These are phyloP conservation scores for Electrona antarctica DNA, from an alignment of 2,113 vertebrate species.

Conservation along the genomic window DNA sequence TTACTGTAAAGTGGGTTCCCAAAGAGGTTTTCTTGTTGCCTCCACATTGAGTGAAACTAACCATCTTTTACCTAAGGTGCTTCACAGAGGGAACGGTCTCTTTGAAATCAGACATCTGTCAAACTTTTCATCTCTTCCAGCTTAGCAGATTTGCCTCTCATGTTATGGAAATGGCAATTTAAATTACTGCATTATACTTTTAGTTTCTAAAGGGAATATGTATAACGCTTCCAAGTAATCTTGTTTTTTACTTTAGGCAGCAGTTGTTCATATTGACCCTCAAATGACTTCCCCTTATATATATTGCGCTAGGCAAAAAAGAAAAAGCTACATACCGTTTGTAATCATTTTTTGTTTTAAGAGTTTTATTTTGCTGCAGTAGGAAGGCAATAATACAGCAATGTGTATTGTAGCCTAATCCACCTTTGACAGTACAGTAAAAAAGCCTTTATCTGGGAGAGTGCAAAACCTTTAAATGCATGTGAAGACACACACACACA, in stretches of 20 bases:
- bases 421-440: conserved; percentile 35
- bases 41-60: not conserved
- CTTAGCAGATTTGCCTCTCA: not conserved
- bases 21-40: conserved; percentile 3
- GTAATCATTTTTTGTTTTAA: conserved; percentile 31
- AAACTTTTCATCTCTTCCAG: not conserved
- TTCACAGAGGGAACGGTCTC: not conserved
- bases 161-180: not conserved
- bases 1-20: conserved; percentile 17
- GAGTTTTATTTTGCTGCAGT: conserved; percentile 18
- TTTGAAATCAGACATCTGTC: not conserved
- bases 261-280: conserved; percentile 8
- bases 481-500: conserved; percentile 47
- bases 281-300: conserved; percentile 5
- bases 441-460: conserved; percentile 53
- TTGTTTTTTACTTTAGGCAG: conserved; percentile 12
- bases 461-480: conserved; percentile 50
- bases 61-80: not conserved
- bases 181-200: not conserved
- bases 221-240: conserved; percentile 4
- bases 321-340: conserved; percentile 7
- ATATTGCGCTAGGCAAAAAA: conserved; percentile 17
- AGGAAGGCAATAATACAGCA: conserved; percentile 4
- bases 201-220: not conserved
- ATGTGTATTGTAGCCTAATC: conserved; percentile 40